Conservation (phyloP, 2,113 vertebrate genomes). For the Elgaria multicarinata region DNA sequence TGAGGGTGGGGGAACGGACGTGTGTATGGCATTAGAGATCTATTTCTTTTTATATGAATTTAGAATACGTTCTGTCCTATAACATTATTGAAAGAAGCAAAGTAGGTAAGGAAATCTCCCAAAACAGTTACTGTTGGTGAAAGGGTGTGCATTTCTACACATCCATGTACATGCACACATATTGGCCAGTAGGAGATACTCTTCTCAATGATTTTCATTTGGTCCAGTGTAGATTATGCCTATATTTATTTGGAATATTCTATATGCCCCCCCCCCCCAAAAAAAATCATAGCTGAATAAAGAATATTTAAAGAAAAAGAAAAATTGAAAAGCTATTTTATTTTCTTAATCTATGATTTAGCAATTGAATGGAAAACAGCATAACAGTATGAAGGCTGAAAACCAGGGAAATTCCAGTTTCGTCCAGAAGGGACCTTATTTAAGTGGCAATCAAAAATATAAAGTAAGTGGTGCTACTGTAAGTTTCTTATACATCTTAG, state of each 20-base stretch:
- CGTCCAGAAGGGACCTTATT: slow-evolving; percentile 76
- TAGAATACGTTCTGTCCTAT: background rate
- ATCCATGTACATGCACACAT: no score
- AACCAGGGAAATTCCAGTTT: slow-evolving; percentile 80
- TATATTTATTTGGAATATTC: background rate
- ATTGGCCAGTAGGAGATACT: background rate
- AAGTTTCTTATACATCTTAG: background rate
- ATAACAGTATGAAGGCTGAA: slow-evolving; percentile 75
- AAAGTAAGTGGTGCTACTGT: slow-evolving; percentile 64
- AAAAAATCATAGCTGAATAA: background rate
- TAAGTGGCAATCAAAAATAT: slow-evolving; percentile 76
- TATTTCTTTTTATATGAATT: background rate
- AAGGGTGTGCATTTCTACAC: background rate
- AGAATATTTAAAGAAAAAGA: background rate
- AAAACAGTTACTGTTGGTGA: background rate
- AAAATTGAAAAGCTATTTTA: background rate
- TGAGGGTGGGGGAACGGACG: background rate
- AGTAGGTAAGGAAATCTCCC: background rate
- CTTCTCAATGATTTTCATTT: background rate
- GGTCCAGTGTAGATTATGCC: background rate
- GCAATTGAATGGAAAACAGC: slow-evolving; percentile 83
- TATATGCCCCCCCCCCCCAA: background rate
- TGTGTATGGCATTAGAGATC: background rate
- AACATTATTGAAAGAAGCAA: background rate
- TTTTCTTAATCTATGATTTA: slow-evolving; percentile 45